Conservation (phyloP, 1,140 invertebrate species). For the Pseudoatta argentina region DNA sequence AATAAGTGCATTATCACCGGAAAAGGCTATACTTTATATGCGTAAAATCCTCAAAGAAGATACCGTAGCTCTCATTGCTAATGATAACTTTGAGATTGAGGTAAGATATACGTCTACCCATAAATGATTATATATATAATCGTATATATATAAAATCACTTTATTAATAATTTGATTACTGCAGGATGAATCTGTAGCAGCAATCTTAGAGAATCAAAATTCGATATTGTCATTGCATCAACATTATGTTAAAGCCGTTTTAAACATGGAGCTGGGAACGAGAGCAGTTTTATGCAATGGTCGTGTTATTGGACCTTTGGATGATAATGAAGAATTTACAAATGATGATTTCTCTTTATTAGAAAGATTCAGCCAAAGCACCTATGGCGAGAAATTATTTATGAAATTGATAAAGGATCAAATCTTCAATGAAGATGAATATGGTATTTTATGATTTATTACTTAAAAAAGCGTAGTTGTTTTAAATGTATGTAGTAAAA, state of each 20-base stretch:
- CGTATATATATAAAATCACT: no score
- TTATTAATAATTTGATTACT: no score
- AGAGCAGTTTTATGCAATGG: slow-evolving; percentile 95
- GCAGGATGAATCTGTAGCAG: slow-evolving; percentile 78
- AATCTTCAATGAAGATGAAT: slow-evolving; percentile 84
- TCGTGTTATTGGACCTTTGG: slow-evolving; percentile 95
- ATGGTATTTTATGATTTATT: slow-evolving; percentile 82
- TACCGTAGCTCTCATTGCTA: slow-evolving; percentile 70
- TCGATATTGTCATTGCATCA: slow-evolving; percentile 86
- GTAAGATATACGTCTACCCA: slow-evolving; percentile 63
- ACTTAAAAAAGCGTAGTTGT: slow-evolving; percentile 11
- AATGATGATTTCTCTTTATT: slow-evolving; percentile 96
- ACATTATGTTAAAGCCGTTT: slow-evolving; percentile 85
- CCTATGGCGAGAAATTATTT: slow-evolving; percentile 93
- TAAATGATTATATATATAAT: slow-evolving; percentile 21
- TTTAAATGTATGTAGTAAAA: slow-evolving; percentile 53
- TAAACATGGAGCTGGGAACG: slow-evolving; percentile 86
- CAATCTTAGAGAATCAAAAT: slow-evolving; percentile 76
- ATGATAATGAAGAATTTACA: slow-evolving; percentile 92
- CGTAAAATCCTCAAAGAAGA: slow-evolving; percentile 80
- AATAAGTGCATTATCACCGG: slow-evolving; percentile 76
- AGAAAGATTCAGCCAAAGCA: slow-evolving; percentile 92
- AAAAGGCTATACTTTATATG: slow-evolving; percentile 78
- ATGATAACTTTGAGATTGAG: slow-evolving; percentile 74
- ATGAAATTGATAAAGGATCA: slow-evolving; percentile 88